Evolutionary conservation across 2,113 vertebrate genomes (phyloP), one percentile per base, ranked within the genome.

Genomic region (Telmatochromis sp.): DNA sequence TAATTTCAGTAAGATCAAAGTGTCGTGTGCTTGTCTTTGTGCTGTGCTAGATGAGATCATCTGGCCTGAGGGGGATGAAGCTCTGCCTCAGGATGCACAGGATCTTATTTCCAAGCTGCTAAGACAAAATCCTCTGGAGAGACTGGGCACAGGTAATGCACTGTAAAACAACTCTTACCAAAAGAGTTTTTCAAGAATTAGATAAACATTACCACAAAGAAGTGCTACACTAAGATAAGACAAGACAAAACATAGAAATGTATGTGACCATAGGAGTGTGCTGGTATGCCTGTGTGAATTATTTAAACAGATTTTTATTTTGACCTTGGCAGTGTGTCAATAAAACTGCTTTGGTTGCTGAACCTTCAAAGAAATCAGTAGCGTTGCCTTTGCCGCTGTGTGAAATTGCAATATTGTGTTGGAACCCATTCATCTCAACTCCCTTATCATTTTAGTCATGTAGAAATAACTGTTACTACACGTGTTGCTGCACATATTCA

Each of bases 31-130:
- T 6, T 58, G 7, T 80, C 26, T 53, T 15, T 54, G 45, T 81
- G 9, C 78, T 92, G 47, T 93, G 9, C 65, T 65, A 99, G 98
- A 99, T 96, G 98, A 99, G 95, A 99, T 99, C 92, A 97, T 97
- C 15, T 99, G 98, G 98, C 98, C 98, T 15, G 98, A 99, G 90
- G 98, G 97, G 86, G 98, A 99, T 2, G 98, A 99, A 57, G 98
- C 98, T 37, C 94, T 99, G 12, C 98, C 98, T 6, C 95, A 93
- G 4, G 98, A 99, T 45, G 98, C 98, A 80, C 97, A 99, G 93
- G 98, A 99, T 91, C 98, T 99, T 80, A 99, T 99, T 94, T 97
- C 96, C 60, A 98, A 97, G 92, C 97, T 99, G 28, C 97, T 99
- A 23, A 94, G 96, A 57, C 99, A 99, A 91, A 99, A 98, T 87